phyloP scores from a whole-genome alignment of 2,888 invertebrate genomes.

The Phanerotoma sp. region DNA sequence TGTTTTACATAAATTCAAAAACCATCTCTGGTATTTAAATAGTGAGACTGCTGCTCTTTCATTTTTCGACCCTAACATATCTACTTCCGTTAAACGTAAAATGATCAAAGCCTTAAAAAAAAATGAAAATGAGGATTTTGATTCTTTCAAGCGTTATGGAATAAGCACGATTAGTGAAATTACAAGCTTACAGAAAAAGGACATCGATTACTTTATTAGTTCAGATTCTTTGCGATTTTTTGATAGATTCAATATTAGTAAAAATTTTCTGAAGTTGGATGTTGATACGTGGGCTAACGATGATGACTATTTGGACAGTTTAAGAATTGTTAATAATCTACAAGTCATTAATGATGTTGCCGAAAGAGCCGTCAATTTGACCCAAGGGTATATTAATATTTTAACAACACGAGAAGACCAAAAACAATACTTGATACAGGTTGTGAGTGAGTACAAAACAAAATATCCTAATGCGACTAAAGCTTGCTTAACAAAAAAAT shows the following conservation, averaged over 20 bases:
- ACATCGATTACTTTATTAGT: slow-evolving; percentile 18
- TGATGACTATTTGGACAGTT: slow-evolving; percentile 12
- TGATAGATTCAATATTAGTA: slow-evolving; percentile 16
- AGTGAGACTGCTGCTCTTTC: slow-evolving; percentile 23
- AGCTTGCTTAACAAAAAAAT: background rate
- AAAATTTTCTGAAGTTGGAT: slow-evolving; percentile 11
- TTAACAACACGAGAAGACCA: slow-evolving; percentile 20
- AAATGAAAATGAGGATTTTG: slow-evolving; percentile 2
- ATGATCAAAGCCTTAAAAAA: slow-evolving; percentile 2
- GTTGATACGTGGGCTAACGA: slow-evolving; percentile 6
- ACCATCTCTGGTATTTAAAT: slow-evolving; percentile 29
- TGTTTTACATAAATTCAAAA: slow-evolving; percentile 12
- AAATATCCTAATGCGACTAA: slow-evolving; percentile 11
- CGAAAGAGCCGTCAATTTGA: slow-evolving; percentile 24
- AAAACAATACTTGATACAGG: slow-evolving; percentile 25
- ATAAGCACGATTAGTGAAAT: slow-evolving; percentile 4
- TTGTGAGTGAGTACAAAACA: slow-evolving; percentile 16
- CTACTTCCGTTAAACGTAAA: background rate
- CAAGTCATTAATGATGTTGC: slow-evolving; percentile 21
- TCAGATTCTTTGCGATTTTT: slow-evolving; percentile 11
- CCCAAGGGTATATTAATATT: slow-evolving; percentile 20
- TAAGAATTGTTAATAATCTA: slow-evolving; percentile 16
- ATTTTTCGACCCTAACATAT: slow-evolving; percentile 20
- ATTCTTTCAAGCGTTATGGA: slow-evolving; percentile 5
- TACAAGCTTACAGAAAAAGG: slow-evolving; percentile 1